These are phyloP conservation scores for Episyrphus balteatus DNA, from an alignment of 1,140 invertebrate species.

Conservation along the genomic window DNA sequence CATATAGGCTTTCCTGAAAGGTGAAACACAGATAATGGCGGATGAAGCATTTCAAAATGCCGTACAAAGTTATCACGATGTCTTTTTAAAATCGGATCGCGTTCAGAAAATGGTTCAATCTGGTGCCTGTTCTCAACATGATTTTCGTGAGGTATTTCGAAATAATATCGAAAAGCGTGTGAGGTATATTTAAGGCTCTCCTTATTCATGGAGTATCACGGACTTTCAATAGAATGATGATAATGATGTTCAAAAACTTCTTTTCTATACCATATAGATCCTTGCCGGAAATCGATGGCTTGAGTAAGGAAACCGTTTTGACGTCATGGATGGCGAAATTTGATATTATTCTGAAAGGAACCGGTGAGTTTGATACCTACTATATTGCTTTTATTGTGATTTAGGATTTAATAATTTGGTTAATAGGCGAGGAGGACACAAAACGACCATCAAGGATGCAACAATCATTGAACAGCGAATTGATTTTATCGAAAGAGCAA, in stretches of 20 bases:
- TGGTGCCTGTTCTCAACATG: slow-evolving; percentile 93
- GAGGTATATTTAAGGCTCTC: slow-evolving; percentile 43
- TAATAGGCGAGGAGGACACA: slow-evolving; percentile 74
- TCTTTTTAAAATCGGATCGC: slow-evolving; percentile 93
- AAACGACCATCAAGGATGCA: slow-evolving; percentile 78
- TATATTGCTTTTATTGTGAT: not conserved
- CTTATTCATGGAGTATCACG: not conserved
- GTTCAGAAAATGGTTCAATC: slow-evolving; percentile 92
- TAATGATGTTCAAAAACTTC: not conserved
- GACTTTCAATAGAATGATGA: not conserved
- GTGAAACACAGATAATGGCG: slow-evolving; percentile 94
- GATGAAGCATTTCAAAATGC: slow-evolving; percentile 99
- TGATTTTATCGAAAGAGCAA: slow-evolving; percentile 91
- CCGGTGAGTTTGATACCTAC: slow-evolving; percentile 32
- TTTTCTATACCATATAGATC: slow-evolving; percentile 62
- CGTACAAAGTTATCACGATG: slow-evolving; percentile 93
- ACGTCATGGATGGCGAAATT: slow-evolving; percentile 99
- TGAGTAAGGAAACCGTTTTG: slow-evolving; percentile 97
- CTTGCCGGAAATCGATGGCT: slow-evolving; percentile 95
- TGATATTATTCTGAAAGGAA: slow-evolving; percentile 95
- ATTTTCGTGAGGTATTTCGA: slow-evolving; percentile 97
- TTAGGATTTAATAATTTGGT: not conserved
- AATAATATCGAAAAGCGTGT: slow-evolving; percentile 96
- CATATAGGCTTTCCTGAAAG: slow-evolving; percentile 77
- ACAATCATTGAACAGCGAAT: slow-evolving; percentile 79